Evolutionary conservation across 2,797 vertebrate genomes (phyloP).

Genomic region (Salmo trutta): DNA sequence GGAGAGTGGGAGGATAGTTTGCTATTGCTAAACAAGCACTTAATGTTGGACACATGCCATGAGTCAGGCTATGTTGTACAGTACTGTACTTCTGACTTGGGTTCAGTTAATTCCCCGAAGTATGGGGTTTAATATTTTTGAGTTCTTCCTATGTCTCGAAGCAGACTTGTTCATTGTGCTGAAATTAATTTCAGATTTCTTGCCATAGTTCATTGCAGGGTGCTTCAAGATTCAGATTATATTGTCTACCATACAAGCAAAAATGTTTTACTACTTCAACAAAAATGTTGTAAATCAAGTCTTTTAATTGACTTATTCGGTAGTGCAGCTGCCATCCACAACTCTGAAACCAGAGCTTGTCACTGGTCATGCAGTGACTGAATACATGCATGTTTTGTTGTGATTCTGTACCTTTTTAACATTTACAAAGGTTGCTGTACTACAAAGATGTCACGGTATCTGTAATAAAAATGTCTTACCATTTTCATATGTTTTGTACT

Average conservation of each 20-base stretch:
- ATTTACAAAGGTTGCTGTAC: no score
- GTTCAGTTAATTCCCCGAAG: neutral
- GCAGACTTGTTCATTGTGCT: neutral
- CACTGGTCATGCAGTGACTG: no score
- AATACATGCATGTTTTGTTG: no score
- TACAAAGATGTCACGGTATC: no score
- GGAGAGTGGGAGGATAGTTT: neutral
- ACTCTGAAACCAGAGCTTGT: no score
- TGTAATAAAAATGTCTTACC: no score
- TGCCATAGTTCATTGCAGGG: neutral
- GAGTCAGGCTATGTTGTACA: neutral
- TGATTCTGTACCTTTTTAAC: no score
- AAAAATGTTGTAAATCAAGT: no score
- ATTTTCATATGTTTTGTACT: no score
- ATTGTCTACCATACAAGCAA: neutral
- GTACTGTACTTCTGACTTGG: neutral
- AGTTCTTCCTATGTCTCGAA: constrained; percentile 34
- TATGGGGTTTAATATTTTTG: constrained; percentile 1
- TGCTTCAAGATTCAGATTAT: neutral
- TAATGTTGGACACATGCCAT: neutral
- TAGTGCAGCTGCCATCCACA: no score
- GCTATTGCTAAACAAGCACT: constrained; percentile 6
- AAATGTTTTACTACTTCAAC: neutral
- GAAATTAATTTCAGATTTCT: neutral
- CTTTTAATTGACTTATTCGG: no score